Percentiles rank a stretch among this genome's conserved stretches.
Conservation (phyloP, 1,140 invertebrate species). For the Gonatopus flavifemur region DNA sequence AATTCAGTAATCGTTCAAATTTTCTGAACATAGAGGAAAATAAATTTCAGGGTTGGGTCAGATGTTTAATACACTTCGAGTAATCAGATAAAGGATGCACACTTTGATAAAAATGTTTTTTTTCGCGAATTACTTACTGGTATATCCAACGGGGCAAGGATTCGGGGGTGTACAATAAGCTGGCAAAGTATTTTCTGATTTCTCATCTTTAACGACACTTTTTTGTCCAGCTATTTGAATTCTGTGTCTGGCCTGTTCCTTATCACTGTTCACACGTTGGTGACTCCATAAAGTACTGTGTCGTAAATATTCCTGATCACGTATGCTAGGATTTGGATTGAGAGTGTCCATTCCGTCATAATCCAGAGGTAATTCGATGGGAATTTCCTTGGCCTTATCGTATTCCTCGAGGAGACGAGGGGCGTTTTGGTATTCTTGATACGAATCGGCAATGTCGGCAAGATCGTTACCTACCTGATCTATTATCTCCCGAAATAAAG, state of each 20-base stretch:
- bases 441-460: slow-evolving; percentile 62
- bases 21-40: not conserved
- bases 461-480: slow-evolving; percentile 72
- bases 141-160: slow-evolving; percentile 90
- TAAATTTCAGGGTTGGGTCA: not conserved
- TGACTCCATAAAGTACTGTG: slow-evolving; percentile 86
- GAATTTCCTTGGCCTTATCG: slow-evolving; percentile 61
- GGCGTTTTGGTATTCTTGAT: slow-evolving; percentile 67
- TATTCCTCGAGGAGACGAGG: slow-evolving; percentile 57
- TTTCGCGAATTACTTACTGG: slow-evolving; percentile 58
- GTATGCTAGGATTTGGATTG: slow-evolving; percentile 71
- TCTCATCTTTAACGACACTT: slow-evolving; percentile 75
- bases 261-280: slow-evolving; percentile 71
- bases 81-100: too few species aligned
- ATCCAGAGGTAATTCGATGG: slow-evolving; percentile 55
- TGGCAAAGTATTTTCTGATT: slow-evolving; percentile 88
- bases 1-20: too few species aligned
- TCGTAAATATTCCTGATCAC: slow-evolving; percentile 88
- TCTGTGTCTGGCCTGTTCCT: slow-evolving; percentile 34
- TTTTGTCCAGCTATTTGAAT: slow-evolving; percentile 54
- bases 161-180: slow-evolving; percentile 99
- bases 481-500: slow-evolving; percentile 67
- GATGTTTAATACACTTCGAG: too few species aligned
- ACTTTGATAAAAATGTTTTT: too few species aligned
- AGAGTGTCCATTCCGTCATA: slow-evolving; percentile 65